Evolutionary conservation across 2,888 invertebrate genomes (phyloP), one percentile per base, ranked within the genome.

Genomic region (Arctia plantaginis): DNA sequence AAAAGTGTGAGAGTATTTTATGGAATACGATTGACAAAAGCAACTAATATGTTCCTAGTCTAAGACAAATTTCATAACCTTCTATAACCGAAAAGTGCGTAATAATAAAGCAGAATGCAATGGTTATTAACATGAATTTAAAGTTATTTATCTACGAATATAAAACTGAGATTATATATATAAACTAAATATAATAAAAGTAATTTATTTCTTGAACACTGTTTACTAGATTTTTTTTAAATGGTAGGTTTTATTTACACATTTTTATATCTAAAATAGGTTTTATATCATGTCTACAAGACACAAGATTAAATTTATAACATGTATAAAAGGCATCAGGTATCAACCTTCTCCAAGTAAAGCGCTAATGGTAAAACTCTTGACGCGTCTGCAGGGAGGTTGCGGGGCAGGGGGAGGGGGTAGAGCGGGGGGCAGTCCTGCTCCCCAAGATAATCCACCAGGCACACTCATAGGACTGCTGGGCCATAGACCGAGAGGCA

Each of bases 321-420:
- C 18, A 51, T 3, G n/a, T 55, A 55, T 18, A n/a, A 35, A 33
- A 8, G 8, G 23, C 15, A 2, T 51, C 15, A 33, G 23, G 1
- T 39, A 76, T 89, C 93, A 96, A 78, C 95, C 95, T 90, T 96
- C 95, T 13, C 96, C 96, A 35, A 96, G 91, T 0, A 96, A 86
- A 2, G 96, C 95, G 80, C 96, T 94, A 82, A 96, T 96, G 10
- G 95, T 96, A 84, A 96, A 96, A 77, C 94, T 94, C 81, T 96
- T 94, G 67, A 95, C 78, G 47, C 94, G 89, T 79, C 95, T 89
- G 85, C 93, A 94, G n/a, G 93, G 94, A 6, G 93, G 93, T 30
- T 90, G 89, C 0, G 91, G 87, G 0, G 90, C 89, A 23, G 92
- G 91, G 23, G 92, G 86, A 71, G 91, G 80, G 41, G 91, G 89